phyloP scores from a whole-genome alignment of 2,888 invertebrate species.

The Ariolimax columbianus region DNA sequence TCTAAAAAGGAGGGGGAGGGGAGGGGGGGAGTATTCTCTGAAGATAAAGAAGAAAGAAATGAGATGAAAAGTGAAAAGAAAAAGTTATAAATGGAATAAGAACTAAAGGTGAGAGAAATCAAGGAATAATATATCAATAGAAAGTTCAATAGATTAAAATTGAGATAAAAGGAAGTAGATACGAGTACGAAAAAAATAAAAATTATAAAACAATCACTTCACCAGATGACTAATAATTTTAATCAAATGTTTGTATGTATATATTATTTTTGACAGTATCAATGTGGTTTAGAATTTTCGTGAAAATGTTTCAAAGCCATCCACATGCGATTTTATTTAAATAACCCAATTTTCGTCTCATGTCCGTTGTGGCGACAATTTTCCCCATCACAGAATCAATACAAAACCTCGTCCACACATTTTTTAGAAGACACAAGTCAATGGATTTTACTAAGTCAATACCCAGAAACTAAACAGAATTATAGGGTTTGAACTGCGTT shows the following conservation, averaged over 20 bases:
- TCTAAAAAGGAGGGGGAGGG: no score
- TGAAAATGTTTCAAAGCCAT: background rate
- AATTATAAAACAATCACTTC: no score
- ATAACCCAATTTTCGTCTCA: background rate
- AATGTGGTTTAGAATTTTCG: background rate
- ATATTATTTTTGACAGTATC: background rate
- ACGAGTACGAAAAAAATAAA: no score
- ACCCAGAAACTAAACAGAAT: constrained; percentile 22
- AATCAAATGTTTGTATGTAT: background rate
- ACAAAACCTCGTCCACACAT: background rate
- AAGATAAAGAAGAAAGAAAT: no score
- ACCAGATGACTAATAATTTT: background rate
- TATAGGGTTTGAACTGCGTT: background rate
- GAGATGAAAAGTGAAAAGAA: no score
- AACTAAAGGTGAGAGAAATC: no score
- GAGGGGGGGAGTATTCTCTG: no score
- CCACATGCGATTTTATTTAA: background rate
- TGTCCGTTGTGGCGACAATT: background rate
- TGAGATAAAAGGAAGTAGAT: no score
- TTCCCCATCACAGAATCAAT: background rate
- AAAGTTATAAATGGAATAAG: no score
- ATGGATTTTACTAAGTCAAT: constrained; percentile 13
- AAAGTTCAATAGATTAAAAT: no score
- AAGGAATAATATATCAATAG: no score
- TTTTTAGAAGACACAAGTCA: background rate